Percentiles rank a stretch among this genome's conserved stretches.
Conservation (phyloP, 2,797 vertebrate species). For the Adelosebastes latens region DNA sequence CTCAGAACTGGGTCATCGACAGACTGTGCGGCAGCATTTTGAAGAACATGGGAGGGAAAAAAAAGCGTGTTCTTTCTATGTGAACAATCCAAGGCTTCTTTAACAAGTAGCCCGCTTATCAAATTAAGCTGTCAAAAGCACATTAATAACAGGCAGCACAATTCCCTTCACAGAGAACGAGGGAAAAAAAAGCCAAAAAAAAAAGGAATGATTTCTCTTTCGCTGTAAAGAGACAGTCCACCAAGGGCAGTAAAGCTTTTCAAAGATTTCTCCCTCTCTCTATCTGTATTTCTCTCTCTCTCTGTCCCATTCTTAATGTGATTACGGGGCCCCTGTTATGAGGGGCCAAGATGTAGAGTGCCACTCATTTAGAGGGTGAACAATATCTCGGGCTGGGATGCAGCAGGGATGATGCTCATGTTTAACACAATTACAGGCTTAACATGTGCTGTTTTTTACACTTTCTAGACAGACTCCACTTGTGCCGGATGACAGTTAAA, state of each 20-base stretch:
- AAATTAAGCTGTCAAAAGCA: conserved; percentile 84
- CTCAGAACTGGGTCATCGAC: conserved; percentile 86
- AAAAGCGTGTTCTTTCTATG: conserved; percentile 63
- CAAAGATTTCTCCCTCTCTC: conserved; percentile 41
- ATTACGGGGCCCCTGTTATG: conserved; percentile 55
- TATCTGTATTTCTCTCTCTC: conserved; percentile 18
- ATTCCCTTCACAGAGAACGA: conserved; percentile 63
- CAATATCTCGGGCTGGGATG: conserved; percentile 44
- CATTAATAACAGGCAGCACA: conserved; percentile 80
- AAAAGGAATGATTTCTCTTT: conserved; percentile 50
- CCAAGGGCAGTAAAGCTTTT: conserved; percentile 62
- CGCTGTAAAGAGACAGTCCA: conserved; percentile 60
- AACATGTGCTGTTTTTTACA: neutral
- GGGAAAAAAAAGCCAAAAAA: conserved; percentile 34
- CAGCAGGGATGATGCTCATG: conserved; percentile 25
- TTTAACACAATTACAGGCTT: conserved; percentile 44
- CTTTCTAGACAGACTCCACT: neutral
- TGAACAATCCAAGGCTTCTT: conserved; percentile 79
- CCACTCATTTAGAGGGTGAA: conserved; percentile 54
- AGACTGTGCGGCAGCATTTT: conserved; percentile 81
- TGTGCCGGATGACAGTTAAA: conserved; percentile 7
- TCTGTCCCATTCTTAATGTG: conserved; percentile 58
- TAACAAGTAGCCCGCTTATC: conserved; percentile 81
- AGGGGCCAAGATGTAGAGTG: conserved; percentile 43
- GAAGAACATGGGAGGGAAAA: conserved; percentile 71